phyloP scores from a whole-genome alignment of 2,888 invertebrate species.

The Anthophora plumipes region DNA sequence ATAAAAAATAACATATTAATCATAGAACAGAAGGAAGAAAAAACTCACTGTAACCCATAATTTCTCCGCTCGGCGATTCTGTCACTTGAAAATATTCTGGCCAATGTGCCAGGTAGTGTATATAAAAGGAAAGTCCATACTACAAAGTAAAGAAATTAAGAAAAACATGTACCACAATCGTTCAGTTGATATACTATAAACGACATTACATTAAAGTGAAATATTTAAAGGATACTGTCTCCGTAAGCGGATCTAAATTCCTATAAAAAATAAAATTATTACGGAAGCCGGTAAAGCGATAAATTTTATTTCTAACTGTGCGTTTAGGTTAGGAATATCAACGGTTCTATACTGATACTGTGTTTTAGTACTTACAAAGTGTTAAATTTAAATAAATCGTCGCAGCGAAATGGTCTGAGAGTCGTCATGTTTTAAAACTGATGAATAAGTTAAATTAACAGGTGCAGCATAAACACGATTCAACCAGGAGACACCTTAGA shows the following conservation, averaged over 20 bases:
- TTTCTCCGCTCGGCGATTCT: conserved; percentile 97
- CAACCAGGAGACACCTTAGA: neutral
- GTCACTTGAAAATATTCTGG: conserved; percentile 99
- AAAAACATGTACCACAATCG: conserved; percentile 34
- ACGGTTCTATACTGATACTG: no score
- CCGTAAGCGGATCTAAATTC: conserved; percentile 98
- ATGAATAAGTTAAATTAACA: neutral
- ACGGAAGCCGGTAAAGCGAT: neutral
- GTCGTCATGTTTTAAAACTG: conserved; percentile 89
- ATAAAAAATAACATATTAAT: neutral
- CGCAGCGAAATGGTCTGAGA: conserved; percentile 95
- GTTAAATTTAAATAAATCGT: conserved; percentile 97
- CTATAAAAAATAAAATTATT: conserved; percentile 86
- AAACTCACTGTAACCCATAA: conserved; percentile 98
- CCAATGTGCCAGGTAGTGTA: conserved; percentile 99
- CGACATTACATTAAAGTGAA: neutral
- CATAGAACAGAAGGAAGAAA: neutral
- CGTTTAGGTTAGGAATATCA: conserved; percentile 43
- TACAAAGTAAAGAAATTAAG: conserved; percentile 63
- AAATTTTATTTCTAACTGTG: neutral
- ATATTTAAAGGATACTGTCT: conserved; percentile 89
- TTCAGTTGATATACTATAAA: neutral
- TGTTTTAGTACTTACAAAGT: conserved; percentile 91
- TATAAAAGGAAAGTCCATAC: conserved; percentile 97
- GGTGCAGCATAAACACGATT: neutral